phyloP scores from a whole-genome alignment of 2,797 vertebrate species.

The Tympanoctomys barrerae region DNA sequence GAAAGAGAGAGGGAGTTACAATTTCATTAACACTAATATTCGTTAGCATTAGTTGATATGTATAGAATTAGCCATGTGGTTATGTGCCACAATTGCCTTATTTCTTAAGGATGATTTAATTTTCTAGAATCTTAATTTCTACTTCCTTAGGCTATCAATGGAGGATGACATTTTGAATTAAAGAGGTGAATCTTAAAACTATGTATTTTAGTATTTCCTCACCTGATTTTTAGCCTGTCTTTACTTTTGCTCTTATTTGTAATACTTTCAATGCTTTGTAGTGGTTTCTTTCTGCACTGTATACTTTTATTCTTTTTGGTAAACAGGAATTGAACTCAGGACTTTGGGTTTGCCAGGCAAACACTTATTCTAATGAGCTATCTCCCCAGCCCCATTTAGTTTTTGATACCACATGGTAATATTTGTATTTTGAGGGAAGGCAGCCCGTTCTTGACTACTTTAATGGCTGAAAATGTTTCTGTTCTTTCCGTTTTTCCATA shows the following conservation, averaged over 20 bases:
- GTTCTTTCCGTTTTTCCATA: neutral
- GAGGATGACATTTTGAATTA: slow-evolving; percentile 8
- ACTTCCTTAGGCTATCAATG: neutral
- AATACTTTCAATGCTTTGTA: neutral
- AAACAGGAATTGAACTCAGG: too few species aligned
- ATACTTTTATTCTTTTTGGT: neutral
- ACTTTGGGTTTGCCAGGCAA: too few species aligned
- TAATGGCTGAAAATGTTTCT: neutral
- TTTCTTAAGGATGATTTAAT: neutral
- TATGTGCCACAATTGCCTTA: neutral
- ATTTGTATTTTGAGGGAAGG: neutral
- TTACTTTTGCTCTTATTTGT: neutral
- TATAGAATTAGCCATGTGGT: neutral
- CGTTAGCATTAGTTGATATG: neutral
- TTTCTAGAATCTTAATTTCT: neutral
- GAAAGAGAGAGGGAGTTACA: neutral
- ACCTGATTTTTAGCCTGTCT: neutral
- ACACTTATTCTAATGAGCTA: too few species aligned
- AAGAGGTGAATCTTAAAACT: neutral
- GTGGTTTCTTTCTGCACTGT: neutral
- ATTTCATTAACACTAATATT: slow-evolving; percentile 14
- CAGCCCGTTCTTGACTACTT: neutral
- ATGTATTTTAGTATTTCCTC: neutral
- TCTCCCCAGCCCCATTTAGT: too few species aligned
- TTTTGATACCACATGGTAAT: neutral